Evolutionary conservation across 2,888 invertebrate genomes (phyloP), one percentile per base, ranked within the genome.

Genomic region (Agrochola litura): DNA sequence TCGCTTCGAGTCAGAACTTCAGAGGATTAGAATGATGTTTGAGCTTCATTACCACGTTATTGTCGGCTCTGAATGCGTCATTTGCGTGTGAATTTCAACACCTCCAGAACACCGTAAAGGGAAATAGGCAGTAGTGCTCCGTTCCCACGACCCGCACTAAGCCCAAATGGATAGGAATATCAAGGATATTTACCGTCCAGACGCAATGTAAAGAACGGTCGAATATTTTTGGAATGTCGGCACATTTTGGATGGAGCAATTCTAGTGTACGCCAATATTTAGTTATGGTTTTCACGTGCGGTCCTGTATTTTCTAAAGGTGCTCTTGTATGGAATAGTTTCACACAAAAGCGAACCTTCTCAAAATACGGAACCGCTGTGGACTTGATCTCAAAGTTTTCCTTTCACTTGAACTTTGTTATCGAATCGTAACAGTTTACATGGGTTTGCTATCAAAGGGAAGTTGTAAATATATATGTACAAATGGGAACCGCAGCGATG

Each of bases 71-170:
- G 77, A 88, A 88, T 78, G 71, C 71, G 78, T 84, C 77, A 88
- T 88, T 88, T 86, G 78, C 66, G 76, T 81, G 81, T 78, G 83
- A 82, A 83, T 80, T 77, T 84, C 65, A 84, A 79, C 88, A 88
- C 86, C 79, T 78, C 61, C 60, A 78, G 74, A 77, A 79, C 71
- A 77, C 61, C 54, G 77, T 76, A 37, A 61, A 72, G 71, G 73
- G 61, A 56, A 83, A 88, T 75, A 79, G 73, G 70, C 63, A 46
- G 25, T 74, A 63, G 69, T 75, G 69, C 49, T 60, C 43, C 61
- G 64, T 67, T 58, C 61, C 56, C 61, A 67, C 43, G 72, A 74
- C 56, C 71, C 72, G 41, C 49, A 68, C 71, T 79, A 70, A 79
- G 64, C 73, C 68, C 58, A 54, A 88, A 84, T 80, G 77, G 70